Evolutionary conservation across 2,797 vertebrate species (phyloP).

Genomic region (Acomys russatus): DNA sequence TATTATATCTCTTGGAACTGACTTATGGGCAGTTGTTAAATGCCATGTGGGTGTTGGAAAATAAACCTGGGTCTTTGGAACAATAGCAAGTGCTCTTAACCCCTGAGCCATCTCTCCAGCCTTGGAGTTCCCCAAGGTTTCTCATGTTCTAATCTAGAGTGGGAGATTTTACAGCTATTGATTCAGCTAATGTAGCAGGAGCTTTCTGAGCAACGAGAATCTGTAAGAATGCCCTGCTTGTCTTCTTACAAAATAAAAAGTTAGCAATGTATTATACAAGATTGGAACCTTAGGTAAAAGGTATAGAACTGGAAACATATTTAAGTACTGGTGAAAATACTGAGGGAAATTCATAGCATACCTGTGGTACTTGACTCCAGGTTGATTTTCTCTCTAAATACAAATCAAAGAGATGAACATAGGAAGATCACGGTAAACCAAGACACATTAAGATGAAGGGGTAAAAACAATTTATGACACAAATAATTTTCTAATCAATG

Average conservation of each 20-base stretch:
- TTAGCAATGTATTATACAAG: background rate
- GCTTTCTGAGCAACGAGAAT: background rate
- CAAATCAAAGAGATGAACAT: background rate
- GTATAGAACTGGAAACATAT: background rate
- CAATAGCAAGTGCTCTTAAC: too few relatives aligned
- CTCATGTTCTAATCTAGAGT: background rate
- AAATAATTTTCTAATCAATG: background rate
- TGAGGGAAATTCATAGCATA: background rate
- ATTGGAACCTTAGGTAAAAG: background rate
- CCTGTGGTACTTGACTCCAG: too few relatives aligned
- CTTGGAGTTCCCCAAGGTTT: background rate
- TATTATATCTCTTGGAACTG: too few relatives aligned
- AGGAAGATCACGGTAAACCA: background rate
- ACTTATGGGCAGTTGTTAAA: too few relatives aligned
- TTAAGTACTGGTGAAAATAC: background rate
- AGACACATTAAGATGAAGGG: rapidly evolving
- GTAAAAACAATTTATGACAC: background rate
- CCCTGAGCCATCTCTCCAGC: too few relatives aligned
- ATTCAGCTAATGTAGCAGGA: background rate
- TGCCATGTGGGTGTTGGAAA: too few relatives aligned
- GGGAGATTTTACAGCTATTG: too few relatives aligned
- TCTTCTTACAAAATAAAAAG: background rate
- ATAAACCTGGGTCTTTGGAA: too few relatives aligned
- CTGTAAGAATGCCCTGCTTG: background rate
- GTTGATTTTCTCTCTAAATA: background rate